A percentile compares a stretch with the other conserved stretches of the same genome.
phyloP scores from a whole-genome alignment of 2,113 vertebrate species.

The Anser brachyrhynchus region DNA sequence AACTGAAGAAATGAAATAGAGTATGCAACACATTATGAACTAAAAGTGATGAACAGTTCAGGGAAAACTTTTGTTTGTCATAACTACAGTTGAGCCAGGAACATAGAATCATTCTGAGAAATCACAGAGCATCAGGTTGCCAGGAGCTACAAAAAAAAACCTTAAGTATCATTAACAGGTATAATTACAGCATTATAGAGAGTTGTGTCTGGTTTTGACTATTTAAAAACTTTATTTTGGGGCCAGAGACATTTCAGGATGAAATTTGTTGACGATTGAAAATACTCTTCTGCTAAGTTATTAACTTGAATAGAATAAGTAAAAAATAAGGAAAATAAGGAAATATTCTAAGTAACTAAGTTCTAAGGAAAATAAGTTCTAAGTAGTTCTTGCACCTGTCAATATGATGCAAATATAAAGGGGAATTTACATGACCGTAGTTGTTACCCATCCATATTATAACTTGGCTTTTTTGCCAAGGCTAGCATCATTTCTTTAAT shows the following conservation, averaged over 20 bases:
- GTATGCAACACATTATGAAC: not conserved
- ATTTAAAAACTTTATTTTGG: not conserved
- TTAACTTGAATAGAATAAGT: not conserved
- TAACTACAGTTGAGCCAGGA: not conserved
- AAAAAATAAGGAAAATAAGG: no score
- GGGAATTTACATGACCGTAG: not conserved
- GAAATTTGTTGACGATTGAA: not conserved
- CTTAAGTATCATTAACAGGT: not conserved
- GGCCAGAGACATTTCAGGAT: not conserved
- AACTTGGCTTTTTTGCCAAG: not conserved
- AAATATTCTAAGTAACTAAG: not conserved
- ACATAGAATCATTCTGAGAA: not conserved
- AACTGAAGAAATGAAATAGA: not conserved
- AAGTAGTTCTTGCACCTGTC: not conserved
- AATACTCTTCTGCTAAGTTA: not conserved
- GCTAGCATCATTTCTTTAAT: constrained; percentile 23
- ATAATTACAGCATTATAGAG: not conserved
- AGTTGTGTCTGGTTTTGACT: not conserved
- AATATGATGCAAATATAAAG: not conserved
- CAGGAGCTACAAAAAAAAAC: not conserved
- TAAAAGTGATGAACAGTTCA: not conserved
- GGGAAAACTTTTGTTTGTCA: not conserved
- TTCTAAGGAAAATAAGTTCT: not conserved
- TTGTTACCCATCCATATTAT: not conserved
- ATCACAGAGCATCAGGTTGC: not conserved